Base-by-base conservation (phyloP, 1,140 invertebrate species). In the Drosophila jambulina region DNA sequence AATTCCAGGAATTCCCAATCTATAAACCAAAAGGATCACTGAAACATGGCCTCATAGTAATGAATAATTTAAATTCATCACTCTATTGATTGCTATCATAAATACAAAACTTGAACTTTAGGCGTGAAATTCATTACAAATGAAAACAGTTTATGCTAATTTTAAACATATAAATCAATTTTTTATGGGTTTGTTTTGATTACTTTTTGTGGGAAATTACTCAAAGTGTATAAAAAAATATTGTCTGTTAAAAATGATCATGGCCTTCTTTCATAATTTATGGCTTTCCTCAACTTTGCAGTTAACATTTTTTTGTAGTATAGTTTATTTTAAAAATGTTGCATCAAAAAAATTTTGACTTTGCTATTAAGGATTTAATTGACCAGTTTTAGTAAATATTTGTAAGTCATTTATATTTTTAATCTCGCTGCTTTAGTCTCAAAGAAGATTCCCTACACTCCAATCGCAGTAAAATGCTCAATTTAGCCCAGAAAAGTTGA, bases 1-100 rank as follows among this genome's bases (percentile, higher is more conserved):
- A 56, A 25, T 62, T 56, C n/a, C 25, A 21, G n/a, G 23, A 2
- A 59, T 56, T 56, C 9, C 53, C 21, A 21, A 32, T 21, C 34
- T 38, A 23, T 36, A 36, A 34, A 15, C 51, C 13, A 17, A 21
- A 54, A 23, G 32, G 15, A 54, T 36, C 15, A 23, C 23, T 54
- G 19, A 34, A 17, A 8, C 8, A 10, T 54, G 32, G 34, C 32
- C 19, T 23, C 36, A 15, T 10, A 2, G 17, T 17, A 21, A 53
- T 13, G 12, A 13, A 19, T 25, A 17, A 48, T 19, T 29, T 49
- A 13, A 15, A 8, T 21, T 34, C 19, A 15, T 2, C 7, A 17
- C 23, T 23, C 23, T 10, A 10, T 10, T 6, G 8, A 7, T 10
- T 5, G 13, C 29, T 21, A 34, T 34, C 7, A 34, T 15, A 53